phyloP scores from a whole-genome alignment of 2,113 vertebrate species.

The Okapia johnstoni region DNA sequence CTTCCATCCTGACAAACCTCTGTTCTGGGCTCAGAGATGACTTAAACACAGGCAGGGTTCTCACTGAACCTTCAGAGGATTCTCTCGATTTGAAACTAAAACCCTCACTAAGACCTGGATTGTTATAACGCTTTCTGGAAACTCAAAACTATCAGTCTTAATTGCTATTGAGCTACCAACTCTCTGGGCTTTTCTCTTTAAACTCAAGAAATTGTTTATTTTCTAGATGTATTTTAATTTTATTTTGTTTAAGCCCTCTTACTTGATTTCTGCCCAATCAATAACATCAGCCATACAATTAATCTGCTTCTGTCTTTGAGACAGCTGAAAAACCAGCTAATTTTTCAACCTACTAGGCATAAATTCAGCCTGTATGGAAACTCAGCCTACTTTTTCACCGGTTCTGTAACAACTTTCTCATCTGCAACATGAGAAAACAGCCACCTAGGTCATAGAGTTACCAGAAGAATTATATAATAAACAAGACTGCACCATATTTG shows the following conservation, averaged over 20 bases:
- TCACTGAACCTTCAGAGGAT: neutral
- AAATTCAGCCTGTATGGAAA: neutral
- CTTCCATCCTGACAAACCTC: neutral
- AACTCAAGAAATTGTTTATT: neutral
- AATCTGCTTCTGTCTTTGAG: slow-evolving; percentile 26
- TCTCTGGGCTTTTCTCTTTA: slow-evolving; percentile 33
- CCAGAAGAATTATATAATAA: neutral
- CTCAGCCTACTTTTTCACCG: neutral
- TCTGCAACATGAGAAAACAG: slow-evolving; percentile 1
- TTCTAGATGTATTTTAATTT: slow-evolving; percentile 24
- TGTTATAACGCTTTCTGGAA: slow-evolving; percentile 1
- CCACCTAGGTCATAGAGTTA: neutral
- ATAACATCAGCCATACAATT: neutral
- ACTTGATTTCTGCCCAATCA: slow-evolving; percentile 13
- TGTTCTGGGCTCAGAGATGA: neutral
- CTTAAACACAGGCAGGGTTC: neutral
- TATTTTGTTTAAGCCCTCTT: slow-evolving; percentile 33
- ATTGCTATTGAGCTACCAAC: slow-evolving; percentile 15
- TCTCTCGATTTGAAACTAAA: neutral
- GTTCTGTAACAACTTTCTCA: neutral
- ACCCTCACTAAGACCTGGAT: neutral
- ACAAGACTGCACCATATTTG: neutral
- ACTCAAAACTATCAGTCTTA: slow-evolving; percentile 20
- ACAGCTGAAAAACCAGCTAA: neutral
- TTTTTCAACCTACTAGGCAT: neutral